Base-by-base conservation (phyloP, 1,140 invertebrate genomes). In the Mesaphorura yosii region DNA sequence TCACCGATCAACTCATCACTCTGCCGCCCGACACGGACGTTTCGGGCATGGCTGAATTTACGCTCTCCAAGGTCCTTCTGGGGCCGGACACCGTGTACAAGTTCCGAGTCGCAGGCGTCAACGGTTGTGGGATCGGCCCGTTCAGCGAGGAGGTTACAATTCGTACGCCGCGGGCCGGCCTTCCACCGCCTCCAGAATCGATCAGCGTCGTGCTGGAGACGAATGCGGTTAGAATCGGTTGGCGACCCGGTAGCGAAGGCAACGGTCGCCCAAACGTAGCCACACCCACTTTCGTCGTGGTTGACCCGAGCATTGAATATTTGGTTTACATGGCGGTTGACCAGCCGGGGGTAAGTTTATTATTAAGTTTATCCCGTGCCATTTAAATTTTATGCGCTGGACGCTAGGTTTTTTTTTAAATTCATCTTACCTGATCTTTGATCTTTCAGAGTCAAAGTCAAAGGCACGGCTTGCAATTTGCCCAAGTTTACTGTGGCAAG, bases 81-180 rank as follows among this genome's bases (percentile, higher is more conserved):
- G 86, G 90, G 66, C 86, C 89, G n/a, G 93, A 92, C 31, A 95
- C 90, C 1, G 90, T 89, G 1, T 98, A 98, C 69, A 96, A 95
- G 67, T 95, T 97, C 68, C 76, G 94, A 52, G 87, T 98, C 19
- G 86, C 90, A 29, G 93, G 86, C 17, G 82, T 98, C 14, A 98
- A 98, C 70, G 82, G 86, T 0, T 92, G 89, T 69, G 94, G 94
- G 1, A 73, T 82, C 61, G 91, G 94, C 19, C 80, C 88, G 23
- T 98, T 88, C 79, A 92, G 90, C 69, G 92, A 97, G 73, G 84
- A 31, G 48, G 3, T 22, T 15, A 17, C 15, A 49, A 6, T 41
- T 19, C 15, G 15, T 41, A 41, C 23, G 4, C 23, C 39, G 23
- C 15, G 5, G 5, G 17, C 39, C 20, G 10, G 12, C 12, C 25